Evolutionary conservation across 2,797 vertebrate genomes (phyloP), one percentile per base, ranked within the genome.

Genomic region (Paramormyrops hopkinsi): DNA sequence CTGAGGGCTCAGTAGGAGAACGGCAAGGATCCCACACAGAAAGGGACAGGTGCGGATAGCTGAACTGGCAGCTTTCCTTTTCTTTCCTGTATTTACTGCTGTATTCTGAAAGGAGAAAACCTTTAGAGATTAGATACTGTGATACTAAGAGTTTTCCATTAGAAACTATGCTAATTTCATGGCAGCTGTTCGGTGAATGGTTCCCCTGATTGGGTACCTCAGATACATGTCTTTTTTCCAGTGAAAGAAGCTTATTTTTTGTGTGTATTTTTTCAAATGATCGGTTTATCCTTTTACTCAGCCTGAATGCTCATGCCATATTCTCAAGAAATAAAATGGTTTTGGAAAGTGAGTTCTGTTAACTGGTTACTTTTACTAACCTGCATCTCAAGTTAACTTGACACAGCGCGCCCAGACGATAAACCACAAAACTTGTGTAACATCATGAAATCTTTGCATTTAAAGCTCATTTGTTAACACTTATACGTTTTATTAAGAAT

Each of bases 311-410:
- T 50, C 54, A 46, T 65, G 76, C 87, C 86, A 4, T 51, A 86
- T 69, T 25, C 59, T 94, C 92, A 93, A 84, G 33, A 93, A 95
- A 96, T 96, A 96, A 94, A 95, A 93, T 90, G n/a, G 86, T 89
- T 62, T 91, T 92, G 93, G 19, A 69, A 88, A 44, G 33, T 87
- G 56, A 62, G 12, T 88, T 2, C 8, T 46, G 17, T 62, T 62
- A n/a, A 62, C 29, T 62, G 29, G 54, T 87, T 62, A 62, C 53
- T 59, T 91, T 92, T 89, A 46, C 82, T 48, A 25, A 84, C n/a
- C 22, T 84, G 46, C 44, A 51, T 50, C 44, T 46, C 65, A 33
- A 33, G 65, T 69, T 65, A 65, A 65, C 22, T 65, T 69, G 65
- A 69, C 11, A 69, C 25, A 33, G 62, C 4, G 7, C 1, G 1